phyloP scores from a whole-genome alignment of 2,888 invertebrate genomes.

The Ennomos erosarius region DNA sequence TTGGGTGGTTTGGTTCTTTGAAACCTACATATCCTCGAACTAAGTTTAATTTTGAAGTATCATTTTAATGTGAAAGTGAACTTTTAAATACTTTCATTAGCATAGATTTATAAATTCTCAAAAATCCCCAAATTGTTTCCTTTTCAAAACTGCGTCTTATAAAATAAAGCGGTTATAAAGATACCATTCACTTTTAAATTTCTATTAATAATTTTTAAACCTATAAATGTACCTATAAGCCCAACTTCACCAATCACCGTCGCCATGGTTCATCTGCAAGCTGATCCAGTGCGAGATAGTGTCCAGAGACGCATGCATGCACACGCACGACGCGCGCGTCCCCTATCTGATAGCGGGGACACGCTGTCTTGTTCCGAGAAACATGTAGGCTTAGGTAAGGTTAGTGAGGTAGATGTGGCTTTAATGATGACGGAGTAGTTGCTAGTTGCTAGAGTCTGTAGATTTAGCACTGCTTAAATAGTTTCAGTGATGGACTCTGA shows the following conservation, averaged over 20 bases:
- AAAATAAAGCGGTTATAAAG: too few species aligned
- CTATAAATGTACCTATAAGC: constrained; percentile 17
- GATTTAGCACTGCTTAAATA: not conserved
- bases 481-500: too few species aligned
- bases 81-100: too few species aligned
- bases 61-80: too few species aligned
- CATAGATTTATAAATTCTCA: too few species aligned
- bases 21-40: too few species aligned
- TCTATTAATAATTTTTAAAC: constrained; percentile 1
- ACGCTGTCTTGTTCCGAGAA: constrained; percentile 50
- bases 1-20: too few species aligned
- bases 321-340: constrained; percentile 60
- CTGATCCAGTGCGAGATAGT: constrained; percentile 53
- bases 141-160: too few species aligned
- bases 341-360: constrained; percentile 66
- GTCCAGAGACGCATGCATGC: constrained; percentile 53
- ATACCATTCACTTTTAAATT: not conserved
- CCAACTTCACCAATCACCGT: constrained; percentile 24
- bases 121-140: too few species aligned
- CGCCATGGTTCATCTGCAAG: constrained; percentile 41
- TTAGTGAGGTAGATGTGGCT: not conserved
- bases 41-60: too few species aligned
- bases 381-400: constrained; percentile 24
- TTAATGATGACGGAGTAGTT: constrained; percentile 1
- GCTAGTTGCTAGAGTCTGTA: not conserved